Base-by-base conservation (phyloP, 2,113 vertebrate species). In the Alligator mississippiensis region DNA sequence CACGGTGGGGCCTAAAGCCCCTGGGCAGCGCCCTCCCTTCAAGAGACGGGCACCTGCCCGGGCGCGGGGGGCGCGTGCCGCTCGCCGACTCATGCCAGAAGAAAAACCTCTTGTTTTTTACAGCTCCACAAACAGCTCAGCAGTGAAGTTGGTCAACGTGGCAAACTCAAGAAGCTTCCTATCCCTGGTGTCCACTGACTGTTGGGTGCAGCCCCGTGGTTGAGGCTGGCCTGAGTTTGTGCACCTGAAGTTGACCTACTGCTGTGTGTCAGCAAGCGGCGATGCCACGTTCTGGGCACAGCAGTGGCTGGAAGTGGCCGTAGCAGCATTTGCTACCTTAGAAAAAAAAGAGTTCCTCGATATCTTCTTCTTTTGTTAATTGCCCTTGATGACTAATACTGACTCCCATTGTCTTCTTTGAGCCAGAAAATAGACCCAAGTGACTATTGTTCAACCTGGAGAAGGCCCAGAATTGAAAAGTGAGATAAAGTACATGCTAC, bases 391-490 rank as follows among this genome's bases (percentile, higher is more conserved):
- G 34, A 74, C 55, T 89, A 62, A 66, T 57, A 84, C 61, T 85
- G 87, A 88, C 82, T 93, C 34, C n/a, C 82, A 89, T 94, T 90
- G 80, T 94, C 70, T 87, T 34, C 55, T 18, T 61, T 87, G 30
- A 85, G 80, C 61, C 72, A 96, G 75, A 94, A 94, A 93, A 94
- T 0, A 90, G 94, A 92, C 68, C 70, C 34, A 88, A 27, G 25
- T 4, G 47, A 81, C 96, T 82, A 89, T 96, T 95, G 96, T 96
- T 94, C 76, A 93, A 5, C 34, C n/a, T 92, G 95, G 87, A 72
- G 76, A 54, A 38, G 34, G 63, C 87, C 93, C 96, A 77, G 62
- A 92, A 94, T 30, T 75, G n/a, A 77, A 88, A 81, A 72, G 18
- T 13, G 80, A 89, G 90, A 95, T 95, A 94, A 85, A 93, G 82